Conservation (phyloP, 1,140 invertebrate species). For the Drosophila sulfurigaster region DNA sequence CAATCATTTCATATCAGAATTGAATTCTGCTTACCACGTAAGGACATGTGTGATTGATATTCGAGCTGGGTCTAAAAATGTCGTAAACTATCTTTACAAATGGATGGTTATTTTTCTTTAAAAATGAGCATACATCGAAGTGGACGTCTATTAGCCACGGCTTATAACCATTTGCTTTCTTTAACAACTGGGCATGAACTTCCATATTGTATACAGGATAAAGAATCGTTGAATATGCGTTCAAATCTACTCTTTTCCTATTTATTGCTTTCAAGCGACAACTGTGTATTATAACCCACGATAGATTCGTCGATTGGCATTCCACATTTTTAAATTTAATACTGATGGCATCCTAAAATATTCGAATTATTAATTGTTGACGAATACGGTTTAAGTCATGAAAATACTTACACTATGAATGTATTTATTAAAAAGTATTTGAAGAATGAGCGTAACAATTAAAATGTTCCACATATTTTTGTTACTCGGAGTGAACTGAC, state of each 20-base stretch:
- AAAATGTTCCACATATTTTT: no score
- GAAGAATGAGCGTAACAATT: no score
- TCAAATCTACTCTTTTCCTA: not conserved
- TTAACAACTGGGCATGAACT: not conserved
- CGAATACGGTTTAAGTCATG: no score
- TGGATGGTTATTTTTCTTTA: not conserved
- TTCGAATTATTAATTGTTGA: no score
- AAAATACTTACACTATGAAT: no score
- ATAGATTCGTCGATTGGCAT: no score
- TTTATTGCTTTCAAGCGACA: not conserved
- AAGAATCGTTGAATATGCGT: not conserved
- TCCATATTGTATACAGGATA: not conserved
- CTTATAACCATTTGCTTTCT: not conserved
- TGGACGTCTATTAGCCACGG: not conserved
- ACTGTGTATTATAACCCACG: no score
- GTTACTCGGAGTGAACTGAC: no score
- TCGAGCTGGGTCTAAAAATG: not conserved
- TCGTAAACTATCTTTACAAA: not conserved
- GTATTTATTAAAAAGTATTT: no score
- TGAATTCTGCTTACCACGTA: not conserved
- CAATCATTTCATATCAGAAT: no score
- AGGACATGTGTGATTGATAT: conserved; percentile 1
- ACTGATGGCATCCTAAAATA: no score
- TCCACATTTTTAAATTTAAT: no score
- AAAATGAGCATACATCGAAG: not conserved